Conservation (phyloP, 2,113 vertebrate species). For the Aix galericulata region DNA sequence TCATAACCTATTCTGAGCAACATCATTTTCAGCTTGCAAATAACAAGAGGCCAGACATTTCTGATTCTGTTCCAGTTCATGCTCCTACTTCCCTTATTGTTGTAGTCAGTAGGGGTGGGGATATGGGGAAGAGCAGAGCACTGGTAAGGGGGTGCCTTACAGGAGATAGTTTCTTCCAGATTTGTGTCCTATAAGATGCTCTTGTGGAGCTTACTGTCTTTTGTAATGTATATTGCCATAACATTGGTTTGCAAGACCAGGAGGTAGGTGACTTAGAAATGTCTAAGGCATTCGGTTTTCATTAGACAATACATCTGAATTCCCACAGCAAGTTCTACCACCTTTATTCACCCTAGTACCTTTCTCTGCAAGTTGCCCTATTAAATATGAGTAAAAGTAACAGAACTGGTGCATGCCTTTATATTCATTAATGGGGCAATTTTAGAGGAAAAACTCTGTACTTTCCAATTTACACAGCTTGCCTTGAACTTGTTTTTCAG, state of each 20-base stretch:
- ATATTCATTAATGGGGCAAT: not conserved
- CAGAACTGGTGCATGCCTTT: not conserved
- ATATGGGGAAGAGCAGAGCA: not conserved
- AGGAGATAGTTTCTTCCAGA: not conserved
- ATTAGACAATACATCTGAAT: not conserved
- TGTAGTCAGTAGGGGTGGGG: not conserved
- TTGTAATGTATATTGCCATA: not conserved
- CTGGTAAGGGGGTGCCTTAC: not conserved
- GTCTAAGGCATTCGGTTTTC: not conserved
- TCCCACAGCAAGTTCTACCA: not conserved
- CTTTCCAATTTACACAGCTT: not conserved
- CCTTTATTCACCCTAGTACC: not conserved
- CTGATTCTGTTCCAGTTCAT: not conserved
- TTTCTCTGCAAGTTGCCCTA: not conserved
- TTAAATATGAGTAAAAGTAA: not conserved
- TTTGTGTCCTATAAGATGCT: not conserved
- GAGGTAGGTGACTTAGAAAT: not conserved
- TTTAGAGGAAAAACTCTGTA: not conserved
- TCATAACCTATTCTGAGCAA: not conserved
- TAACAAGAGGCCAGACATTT: not conserved
- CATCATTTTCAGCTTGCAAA: not conserved
- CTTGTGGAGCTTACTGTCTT: not conserved
- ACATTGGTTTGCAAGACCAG: not conserved
- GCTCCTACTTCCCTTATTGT: not conserved
- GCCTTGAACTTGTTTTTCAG: slow-evolving; percentile 76